Base-by-base conservation (phyloP, 2,113 vertebrate genomes). In the Eurypyga helias region DNA sequence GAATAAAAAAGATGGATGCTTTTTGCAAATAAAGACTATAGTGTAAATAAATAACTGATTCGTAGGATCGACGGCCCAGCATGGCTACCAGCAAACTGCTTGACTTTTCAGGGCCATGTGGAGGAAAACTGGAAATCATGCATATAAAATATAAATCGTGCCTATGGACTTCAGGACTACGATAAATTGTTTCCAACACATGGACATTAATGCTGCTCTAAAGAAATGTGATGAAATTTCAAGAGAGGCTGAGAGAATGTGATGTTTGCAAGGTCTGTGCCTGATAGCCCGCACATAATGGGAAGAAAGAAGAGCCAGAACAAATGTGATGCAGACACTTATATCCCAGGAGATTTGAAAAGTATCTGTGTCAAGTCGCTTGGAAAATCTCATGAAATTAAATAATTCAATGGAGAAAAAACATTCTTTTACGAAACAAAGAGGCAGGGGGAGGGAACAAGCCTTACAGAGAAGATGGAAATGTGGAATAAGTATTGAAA, bases 301-400 rank as follows among this genome's bases (percentile, higher is more conserved):
- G 71, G 62, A 77, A 73, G 51, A 54, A 70, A 85, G 48, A 72
- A 65, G 48, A 93, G 33, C 69, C 10, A 77, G 82, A 77, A 90
- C 34, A 83, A 96, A 94, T 83, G 34, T 9, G 23, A 86, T 73
- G 60, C 51, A 93, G 92, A 77, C 51, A 83, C 26, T 93, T 91
- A 46, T 3, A 61, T 60, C 71, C 55, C 64, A 67, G 83, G 88
- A 71, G 62, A 71, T 75, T 51, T 96, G 49, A 90, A 62, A 94
- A 90, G 64, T 58, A 43, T 55, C 38, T 93, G 43, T 90, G 83
- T 24, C 49, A 83, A 93, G 64, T 36, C 41, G 1, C 55, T 86
- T 41, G 67, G 71, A 97, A 94, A 94, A 94, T 70, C n/a, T 90
- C 29, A 48, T 36, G 1, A 89, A 94, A 93, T 86, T 55, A 86